Percentiles rank a stretch among this genome's conserved stretches.
Conservation (phyloP, 2,888 invertebrate genomes). For the Agrochola lychnidis region DNA sequence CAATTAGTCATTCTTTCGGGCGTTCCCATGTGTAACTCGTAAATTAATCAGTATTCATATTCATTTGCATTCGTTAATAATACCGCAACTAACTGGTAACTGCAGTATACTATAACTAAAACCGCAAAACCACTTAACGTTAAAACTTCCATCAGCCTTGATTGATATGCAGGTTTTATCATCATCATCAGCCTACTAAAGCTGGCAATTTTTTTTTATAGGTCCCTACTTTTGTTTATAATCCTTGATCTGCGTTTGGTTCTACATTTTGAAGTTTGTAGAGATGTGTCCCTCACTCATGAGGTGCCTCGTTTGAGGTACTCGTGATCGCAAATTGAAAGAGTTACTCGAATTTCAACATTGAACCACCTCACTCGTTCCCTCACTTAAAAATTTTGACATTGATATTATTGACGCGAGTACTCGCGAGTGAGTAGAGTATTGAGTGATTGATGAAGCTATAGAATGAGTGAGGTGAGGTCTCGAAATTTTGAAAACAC, state of each 20-base stretch:
- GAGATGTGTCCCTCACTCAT: too few species aligned
- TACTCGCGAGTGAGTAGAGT: too few species aligned
- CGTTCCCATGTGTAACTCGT: constrained; percentile 5
- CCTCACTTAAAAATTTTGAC: too few species aligned
- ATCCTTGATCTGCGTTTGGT: background rate
- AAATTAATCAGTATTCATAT: constrained; percentile 16
- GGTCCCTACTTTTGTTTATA: background rate
- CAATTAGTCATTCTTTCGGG: constrained; percentile 47
- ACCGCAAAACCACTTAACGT: constrained; percentile 4
- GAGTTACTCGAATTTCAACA: too few species aligned
- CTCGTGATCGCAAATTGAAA: too few species aligned
- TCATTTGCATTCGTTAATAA: background rate
- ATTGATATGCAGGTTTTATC: background rate
- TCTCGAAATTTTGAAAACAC: too few species aligned
- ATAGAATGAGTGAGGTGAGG: too few species aligned
- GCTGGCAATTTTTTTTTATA: background rate
- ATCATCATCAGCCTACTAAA: background rate
- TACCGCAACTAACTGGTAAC: background rate
- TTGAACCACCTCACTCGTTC: too few species aligned
- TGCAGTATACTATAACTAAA: background rate
- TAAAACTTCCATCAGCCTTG: background rate
- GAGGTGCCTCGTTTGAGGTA: too few species aligned
- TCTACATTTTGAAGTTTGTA: background rate
- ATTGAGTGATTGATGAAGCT: too few species aligned
- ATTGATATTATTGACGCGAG: too few species aligned